Conservation (phyloP, 2,797 vertebrate species). For the Paratrypauchen microcephalus region DNA sequence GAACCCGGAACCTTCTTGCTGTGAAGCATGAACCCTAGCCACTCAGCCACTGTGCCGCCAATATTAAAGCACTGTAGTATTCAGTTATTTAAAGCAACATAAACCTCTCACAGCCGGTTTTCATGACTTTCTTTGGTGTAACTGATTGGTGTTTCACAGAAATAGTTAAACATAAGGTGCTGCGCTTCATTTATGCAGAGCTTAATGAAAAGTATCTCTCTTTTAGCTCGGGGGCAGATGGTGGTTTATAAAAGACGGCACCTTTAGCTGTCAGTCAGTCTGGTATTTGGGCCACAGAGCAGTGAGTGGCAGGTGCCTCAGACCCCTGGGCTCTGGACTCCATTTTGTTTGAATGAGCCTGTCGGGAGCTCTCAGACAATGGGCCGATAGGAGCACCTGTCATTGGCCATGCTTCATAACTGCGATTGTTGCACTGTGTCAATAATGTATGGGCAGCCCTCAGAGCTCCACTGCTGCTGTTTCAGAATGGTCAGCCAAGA, state of each 20-base stretch:
- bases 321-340: conserved; percentile 26
- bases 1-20: too few species aligned
- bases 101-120: too few species aligned
- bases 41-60: too few species aligned
- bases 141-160: not conserved
- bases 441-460: conserved; percentile 48
- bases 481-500: conserved; percentile 29
- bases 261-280: conserved; percentile 61
- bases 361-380: conserved; percentile 8
- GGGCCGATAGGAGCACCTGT: conserved; percentile 30
- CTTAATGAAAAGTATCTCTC: conserved; percentile 51
- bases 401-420: conserved; percentile 27
- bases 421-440: conserved; percentile 37
- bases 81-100: not conserved
- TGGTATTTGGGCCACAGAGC: conserved; percentile 57
- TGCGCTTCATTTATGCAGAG: conserved; percentile 32
- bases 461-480: conserved; percentile 38
- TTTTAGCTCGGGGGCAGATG: conserved; percentile 37
- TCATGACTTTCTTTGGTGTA: too few species aligned
- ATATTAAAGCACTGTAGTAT: not conserved
- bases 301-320: conserved; percentile 33
- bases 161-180: too few species aligned
- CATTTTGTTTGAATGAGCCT: conserved; percentile 35
- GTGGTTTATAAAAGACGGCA: conserved; percentile 60
- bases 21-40: too few species aligned